A percentile compares a stretch with the other conserved stretches of the same genome.
phyloP scores from a whole-genome alignment of 2,113 vertebrate genomes.

The Orthonyx spaldingii region DNA sequence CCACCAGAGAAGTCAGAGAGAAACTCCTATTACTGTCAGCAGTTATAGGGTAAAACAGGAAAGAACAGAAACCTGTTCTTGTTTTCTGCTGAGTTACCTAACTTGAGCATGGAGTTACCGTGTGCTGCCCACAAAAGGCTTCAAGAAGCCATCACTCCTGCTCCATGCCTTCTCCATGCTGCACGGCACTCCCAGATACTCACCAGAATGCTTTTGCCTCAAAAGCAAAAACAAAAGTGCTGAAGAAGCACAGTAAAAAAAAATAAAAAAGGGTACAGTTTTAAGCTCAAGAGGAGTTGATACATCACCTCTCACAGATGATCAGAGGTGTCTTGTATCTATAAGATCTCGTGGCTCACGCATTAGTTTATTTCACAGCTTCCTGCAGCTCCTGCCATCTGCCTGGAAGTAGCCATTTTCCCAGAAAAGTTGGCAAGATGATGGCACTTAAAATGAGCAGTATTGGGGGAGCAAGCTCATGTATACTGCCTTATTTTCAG shows the following conservation, averaged over 20 bases:
- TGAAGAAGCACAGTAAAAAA: neutral
- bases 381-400: conserved; percentile 33
- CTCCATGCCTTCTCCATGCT: neutral
- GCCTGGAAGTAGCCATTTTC: conserved; percentile 21
- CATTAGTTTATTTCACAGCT: neutral
- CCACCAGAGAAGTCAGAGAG: neutral
- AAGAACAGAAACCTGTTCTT: too few relatives aligned
- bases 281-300: neutral
- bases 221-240: neutral
- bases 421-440: neutral
- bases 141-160: neutral
- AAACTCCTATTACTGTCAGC: neutral
- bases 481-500: neutral
- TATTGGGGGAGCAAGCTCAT: neutral
- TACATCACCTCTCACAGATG: neutral
- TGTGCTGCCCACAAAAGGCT: neutral
- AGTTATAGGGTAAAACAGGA: too few relatives aligned
- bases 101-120: neutral
- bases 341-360: neutral
- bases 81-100: too few relatives aligned
- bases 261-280: neutral
- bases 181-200: neutral
- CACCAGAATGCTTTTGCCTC: neutral
- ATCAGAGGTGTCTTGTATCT: neutral
- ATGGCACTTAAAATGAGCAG: neutral